Evolutionary conservation across 2,888 invertebrate genomes (phyloP).

Genomic region (Dusona sp.): DNA sequence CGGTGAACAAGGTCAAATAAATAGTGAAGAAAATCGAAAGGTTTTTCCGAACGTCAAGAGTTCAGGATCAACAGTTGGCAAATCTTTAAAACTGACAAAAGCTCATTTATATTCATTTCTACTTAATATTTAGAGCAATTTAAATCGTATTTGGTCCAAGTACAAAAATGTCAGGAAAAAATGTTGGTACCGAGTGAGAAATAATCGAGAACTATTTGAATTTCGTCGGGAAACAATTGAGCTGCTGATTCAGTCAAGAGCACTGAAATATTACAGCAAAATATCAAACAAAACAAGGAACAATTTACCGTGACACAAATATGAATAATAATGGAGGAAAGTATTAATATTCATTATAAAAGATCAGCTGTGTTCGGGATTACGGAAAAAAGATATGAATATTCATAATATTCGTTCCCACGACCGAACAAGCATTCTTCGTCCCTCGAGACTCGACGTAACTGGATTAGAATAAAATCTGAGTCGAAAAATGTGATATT

Average conservation of each 20-base stretch:
- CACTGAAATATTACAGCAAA: background rate
- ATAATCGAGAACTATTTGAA: background rate
- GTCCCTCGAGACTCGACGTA: background rate
- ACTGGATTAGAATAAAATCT: conserved; percentile 14
- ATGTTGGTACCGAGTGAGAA: background rate
- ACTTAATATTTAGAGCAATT: too few relatives aligned
- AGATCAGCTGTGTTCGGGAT: background rate
- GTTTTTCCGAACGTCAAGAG: background rate
- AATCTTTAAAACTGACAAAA: too few relatives aligned
- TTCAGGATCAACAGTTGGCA: too few relatives aligned
- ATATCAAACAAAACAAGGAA: background rate
- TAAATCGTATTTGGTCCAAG: too few relatives aligned
- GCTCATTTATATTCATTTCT: too few relatives aligned
- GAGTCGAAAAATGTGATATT: conserved; percentile 7
- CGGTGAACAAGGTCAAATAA: background rate
- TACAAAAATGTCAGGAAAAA: background rate
- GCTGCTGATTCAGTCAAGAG: background rate
- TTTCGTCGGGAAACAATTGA: background rate
- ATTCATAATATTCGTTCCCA: background rate
- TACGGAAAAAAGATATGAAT: background rate
- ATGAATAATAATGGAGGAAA: conserved; percentile 6
- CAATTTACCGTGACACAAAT: background rate
- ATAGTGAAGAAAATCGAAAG: background rate
- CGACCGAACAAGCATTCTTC: background rate
- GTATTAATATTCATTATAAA: conserved; percentile 26